phyloP scores from a whole-genome alignment of 2,113 vertebrate genomes.

The Nanorana parkeri region DNA sequence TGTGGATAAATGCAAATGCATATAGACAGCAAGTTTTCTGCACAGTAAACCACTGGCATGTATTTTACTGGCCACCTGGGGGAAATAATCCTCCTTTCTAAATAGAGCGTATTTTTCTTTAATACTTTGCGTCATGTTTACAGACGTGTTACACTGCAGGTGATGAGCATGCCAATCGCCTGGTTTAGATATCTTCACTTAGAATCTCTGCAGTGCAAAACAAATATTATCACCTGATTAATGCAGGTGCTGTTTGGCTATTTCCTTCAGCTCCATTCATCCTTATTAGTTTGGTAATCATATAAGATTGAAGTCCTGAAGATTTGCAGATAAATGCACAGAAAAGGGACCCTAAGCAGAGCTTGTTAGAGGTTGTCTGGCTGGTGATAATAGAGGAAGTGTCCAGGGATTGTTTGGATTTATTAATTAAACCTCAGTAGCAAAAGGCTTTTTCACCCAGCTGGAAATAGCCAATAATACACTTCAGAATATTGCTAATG shows the following conservation, averaged over 20 bases:
- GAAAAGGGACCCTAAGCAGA: not conserved
- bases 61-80: not conserved
- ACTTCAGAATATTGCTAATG: conserved; percentile 47
- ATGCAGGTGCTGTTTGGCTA: too few relatives aligned
- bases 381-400: conserved; percentile 5
- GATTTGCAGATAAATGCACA: too few relatives aligned
- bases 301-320: too few relatives aligned
- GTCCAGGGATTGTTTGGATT: conserved; percentile 22
- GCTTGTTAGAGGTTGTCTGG: not conserved
- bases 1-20: too few relatives aligned
- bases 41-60: not conserved
- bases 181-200: not conserved
- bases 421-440: conserved; percentile 46
- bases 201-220: not conserved
- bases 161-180: not conserved
- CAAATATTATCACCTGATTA: not conserved
- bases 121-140: not conserved
- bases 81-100: not conserved
- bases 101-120: not conserved
- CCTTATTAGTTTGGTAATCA: too few relatives aligned
- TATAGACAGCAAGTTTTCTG: not conserved
- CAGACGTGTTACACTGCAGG: not conserved
- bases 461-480: conserved; percentile 47
- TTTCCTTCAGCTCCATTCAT: too few relatives aligned
- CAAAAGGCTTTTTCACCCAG: conserved; percentile 31